phyloP scores from a whole-genome alignment of 2,113 vertebrate genomes.

The Struthio camelus region DNA sequence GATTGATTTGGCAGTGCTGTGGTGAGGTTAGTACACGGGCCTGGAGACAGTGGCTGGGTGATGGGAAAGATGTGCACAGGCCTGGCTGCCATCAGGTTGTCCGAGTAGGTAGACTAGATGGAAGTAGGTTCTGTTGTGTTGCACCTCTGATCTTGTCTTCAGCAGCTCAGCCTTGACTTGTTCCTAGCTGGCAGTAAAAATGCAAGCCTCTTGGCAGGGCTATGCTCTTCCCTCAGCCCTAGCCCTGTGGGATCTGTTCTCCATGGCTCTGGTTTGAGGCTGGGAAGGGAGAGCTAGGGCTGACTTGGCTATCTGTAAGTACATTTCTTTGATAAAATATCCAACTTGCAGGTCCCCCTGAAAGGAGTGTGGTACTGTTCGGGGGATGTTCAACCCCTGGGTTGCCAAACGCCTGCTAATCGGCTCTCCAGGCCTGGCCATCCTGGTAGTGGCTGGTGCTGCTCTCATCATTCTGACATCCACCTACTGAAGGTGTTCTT shows the following conservation, averaged over 20 bases:
- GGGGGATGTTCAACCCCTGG: not conserved
- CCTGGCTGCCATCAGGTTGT: not conserved
- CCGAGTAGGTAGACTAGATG: rapidly evolving
- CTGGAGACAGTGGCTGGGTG: not conserved
- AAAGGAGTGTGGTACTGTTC: rapidly evolving
- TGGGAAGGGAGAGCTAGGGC: not conserved
- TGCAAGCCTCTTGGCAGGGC: not conserved
- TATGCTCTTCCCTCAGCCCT: rapidly evolving
- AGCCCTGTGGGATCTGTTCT: rapidly evolving
- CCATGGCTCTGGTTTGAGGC: rapidly evolving
- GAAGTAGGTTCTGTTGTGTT: rapidly evolving
- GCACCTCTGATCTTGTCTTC: not conserved
- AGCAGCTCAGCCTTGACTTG: not conserved
- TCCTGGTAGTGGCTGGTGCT: not conserved
- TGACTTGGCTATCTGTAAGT: rapidly evolving
- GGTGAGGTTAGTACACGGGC: not conserved
- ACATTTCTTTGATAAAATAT: rapidly evolving
- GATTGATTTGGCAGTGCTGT: rapidly evolving
- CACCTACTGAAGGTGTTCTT: conserved; percentile 6
- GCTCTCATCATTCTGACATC: not conserved
- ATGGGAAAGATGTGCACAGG: not conserved
- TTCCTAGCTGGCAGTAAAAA: not conserved
- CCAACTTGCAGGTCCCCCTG: not conserved
- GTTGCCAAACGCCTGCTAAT: rapidly evolving
- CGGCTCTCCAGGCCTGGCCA: not conserved